A percentile compares a stretch with the other conserved stretches of the same genome.
Evolutionary conservation across 2,797 vertebrate species (phyloP).

Genomic region (Myotis daubentonii): DNA sequence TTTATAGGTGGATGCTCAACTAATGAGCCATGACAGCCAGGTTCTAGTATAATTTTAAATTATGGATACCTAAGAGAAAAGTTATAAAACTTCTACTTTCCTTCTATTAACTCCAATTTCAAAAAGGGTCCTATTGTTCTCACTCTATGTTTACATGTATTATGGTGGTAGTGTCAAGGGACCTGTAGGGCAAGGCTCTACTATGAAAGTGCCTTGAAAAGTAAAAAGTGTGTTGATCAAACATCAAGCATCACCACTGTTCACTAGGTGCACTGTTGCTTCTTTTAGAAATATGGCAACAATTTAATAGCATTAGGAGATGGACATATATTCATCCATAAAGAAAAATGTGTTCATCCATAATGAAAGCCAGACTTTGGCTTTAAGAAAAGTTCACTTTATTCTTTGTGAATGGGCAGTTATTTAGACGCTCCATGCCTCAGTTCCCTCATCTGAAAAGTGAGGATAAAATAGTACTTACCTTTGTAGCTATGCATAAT

Average conservation of each 20-base stretch:
- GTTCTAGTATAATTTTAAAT: conserved; percentile 32
- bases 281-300: neutral
- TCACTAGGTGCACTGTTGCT: neutral
- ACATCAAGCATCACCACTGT: neutral
- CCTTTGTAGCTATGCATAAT: neutral
- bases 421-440: neutral
- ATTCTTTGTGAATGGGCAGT: neutral
- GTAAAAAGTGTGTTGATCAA: neutral
- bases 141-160: neutral
- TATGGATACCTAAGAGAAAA: neutral
- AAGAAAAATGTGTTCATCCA: too few relatives aligned
- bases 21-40: too few relatives aligned
- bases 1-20: too few relatives aligned
- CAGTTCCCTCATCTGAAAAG: neutral
- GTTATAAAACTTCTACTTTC: neutral
- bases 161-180: neutral
- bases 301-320: neutral
- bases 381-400: conserved; percentile 6
- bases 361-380: neutral
- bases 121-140: neutral
- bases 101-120: conserved; percentile 2
- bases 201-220: neutral
- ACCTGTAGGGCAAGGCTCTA: neutral
- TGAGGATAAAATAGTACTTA: neutral
- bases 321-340: neutral